Evolutionary conservation across 2,113 vertebrate species (phyloP).

Genomic region (Anser brachyrhynchus): DNA sequence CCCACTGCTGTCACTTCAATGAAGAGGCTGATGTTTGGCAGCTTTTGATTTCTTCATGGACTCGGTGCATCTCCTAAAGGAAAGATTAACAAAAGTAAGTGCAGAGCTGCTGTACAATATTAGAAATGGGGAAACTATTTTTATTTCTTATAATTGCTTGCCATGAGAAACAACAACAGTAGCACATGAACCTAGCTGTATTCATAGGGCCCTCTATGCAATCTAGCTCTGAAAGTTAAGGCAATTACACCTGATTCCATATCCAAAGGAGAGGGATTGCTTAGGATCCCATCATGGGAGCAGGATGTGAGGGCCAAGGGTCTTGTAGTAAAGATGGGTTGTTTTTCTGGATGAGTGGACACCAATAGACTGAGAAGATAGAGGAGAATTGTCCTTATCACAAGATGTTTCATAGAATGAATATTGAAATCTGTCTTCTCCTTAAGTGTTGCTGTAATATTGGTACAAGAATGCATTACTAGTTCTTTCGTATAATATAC

Average conservation of each 20-base stretch:
- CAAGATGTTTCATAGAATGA: neutral
- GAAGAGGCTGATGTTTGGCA: neutral
- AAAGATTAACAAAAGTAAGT: neutral
- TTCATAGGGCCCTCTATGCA: neutral
- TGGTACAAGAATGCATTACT: neutral
- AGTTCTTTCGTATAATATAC: neutral
- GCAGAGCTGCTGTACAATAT: neutral
- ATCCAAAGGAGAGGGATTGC: neutral
- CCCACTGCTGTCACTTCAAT: neutral
- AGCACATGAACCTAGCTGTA: neutral
- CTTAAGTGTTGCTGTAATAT: neutral
- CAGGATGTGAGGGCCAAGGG: neutral
- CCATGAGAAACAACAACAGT: neutral
- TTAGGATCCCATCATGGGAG: neutral
- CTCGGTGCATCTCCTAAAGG: neutral
- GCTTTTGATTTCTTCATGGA: slow-evolving; percentile 6
- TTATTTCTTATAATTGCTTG: neutral
- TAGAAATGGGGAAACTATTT: neutral
- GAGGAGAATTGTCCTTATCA: neutral
- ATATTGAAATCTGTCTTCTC: neutral
- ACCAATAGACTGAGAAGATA: neutral
- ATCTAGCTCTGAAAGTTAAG: neutral
- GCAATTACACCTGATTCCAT: neutral
- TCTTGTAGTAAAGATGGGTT: neutral
- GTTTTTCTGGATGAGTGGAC: neutral